Conservation (phyloP, 2,113 vertebrate species). For the Labeo rohita region DNA sequence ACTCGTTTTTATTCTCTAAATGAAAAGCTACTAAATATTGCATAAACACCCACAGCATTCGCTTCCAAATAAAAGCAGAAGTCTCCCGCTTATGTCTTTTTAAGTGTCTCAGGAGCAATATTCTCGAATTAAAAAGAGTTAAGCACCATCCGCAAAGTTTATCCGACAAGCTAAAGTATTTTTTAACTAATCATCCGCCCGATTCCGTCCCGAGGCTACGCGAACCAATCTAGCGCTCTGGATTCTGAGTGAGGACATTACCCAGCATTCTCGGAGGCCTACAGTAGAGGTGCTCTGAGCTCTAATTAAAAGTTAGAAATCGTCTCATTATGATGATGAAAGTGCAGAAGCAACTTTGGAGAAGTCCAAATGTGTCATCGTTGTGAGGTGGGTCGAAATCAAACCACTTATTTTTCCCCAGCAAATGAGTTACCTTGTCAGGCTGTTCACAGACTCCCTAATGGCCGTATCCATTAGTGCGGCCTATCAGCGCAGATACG, state of each 20-base stretch:
- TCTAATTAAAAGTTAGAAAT: slow-evolving; percentile 64
- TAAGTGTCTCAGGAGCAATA: background rate
- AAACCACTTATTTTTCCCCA: slow-evolving; percentile 60
- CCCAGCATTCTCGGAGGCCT: slow-evolving; percentile 45
- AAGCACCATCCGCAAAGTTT: slow-evolving; percentile 33
- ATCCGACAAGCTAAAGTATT: slow-evolving; percentile 50
- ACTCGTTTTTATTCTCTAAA: slow-evolving; percentile 33
- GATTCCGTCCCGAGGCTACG: slow-evolving; percentile 50
- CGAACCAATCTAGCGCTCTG: slow-evolving; percentile 42
- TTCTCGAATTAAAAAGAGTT: slow-evolving; percentile 7
- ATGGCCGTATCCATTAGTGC: slow-evolving; percentile 58
- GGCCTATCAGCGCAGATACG: slow-evolving; percentile 48
- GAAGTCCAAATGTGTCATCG: slow-evolving; percentile 53
- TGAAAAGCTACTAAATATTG: slow-evolving; percentile 52
- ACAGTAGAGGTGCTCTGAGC: slow-evolving; percentile 46
- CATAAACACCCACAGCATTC: slow-evolving; percentile 33
- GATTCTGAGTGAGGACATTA: slow-evolving; percentile 38
- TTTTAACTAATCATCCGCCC: slow-evolving; percentile 49
- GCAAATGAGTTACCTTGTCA: slow-evolving; percentile 59
- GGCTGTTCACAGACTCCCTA: slow-evolving; percentile 50
- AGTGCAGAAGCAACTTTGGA: slow-evolving; percentile 55
- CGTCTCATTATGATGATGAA: slow-evolving; percentile 61
- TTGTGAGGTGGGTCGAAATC: slow-evolving; percentile 57
- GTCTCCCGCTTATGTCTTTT: slow-evolving; percentile 17
- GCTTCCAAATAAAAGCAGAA: slow-evolving; percentile 23